Percentiles rank a stretch among this genome's conserved stretches.
These are phyloP conservation scores for Rattus rattus DNA, from an alignment of 2,113 vertebrate species.

Conservation along the genomic window DNA sequence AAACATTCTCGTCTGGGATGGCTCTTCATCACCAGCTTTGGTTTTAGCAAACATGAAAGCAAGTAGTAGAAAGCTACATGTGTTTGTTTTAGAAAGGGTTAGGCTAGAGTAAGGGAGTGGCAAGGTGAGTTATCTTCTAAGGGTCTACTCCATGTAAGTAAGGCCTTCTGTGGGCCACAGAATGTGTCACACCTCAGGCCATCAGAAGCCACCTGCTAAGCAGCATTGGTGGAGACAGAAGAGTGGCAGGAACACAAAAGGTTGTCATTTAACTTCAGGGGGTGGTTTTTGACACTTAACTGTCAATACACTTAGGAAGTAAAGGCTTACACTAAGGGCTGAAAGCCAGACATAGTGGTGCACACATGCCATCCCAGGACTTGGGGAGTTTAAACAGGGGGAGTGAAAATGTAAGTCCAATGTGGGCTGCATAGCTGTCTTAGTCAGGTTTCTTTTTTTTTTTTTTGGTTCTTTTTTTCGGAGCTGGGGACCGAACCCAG, in stretches of 20 bases:
- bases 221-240: background rate
- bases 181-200: too few species aligned
- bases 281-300: background rate
- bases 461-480: too few species aligned
- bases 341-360: background rate
- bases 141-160: background rate
- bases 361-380: background rate
- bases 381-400: background rate
- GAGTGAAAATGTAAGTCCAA: background rate
- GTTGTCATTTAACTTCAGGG: background rate
- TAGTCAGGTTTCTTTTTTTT: too few species aligned
- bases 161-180: background rate
- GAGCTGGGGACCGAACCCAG: too few species aligned
- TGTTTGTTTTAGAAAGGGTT: background rate
- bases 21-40: background rate
- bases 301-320: background rate
- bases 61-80: background rate
- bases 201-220: background rate
- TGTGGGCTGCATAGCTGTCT: background rate
- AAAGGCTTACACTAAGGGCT: background rate
- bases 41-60: slow-evolving; percentile 8
- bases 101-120: background rate
- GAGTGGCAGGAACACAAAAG: background rate
- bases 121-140: background rate
- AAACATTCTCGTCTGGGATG: background rate